Percentiles rank a stretch among this genome's conserved stretches.
These are phyloP conservation scores for Casuarius casuarius DNA, from an alignment of 2,113 vertebrate species.

Conservation along the genomic window DNA sequence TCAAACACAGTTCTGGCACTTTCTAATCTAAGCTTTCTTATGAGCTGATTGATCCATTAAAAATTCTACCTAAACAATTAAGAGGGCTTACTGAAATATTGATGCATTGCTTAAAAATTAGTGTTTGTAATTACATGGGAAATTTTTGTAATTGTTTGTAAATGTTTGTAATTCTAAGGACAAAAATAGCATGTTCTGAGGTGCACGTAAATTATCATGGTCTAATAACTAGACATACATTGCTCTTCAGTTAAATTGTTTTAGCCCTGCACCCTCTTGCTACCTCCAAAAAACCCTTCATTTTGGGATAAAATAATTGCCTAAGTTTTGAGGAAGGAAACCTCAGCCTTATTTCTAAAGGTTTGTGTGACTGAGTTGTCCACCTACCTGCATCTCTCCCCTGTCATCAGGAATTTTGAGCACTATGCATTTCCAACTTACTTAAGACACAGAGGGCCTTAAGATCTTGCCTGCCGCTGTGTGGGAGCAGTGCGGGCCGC, in stretches of 20 bases:
- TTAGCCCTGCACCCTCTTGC: background rate
- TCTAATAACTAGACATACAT: background rate
- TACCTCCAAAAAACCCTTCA: rapidly evolving
- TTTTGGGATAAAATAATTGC: background rate
- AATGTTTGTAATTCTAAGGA: background rate
- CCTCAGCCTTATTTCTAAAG: background rate
- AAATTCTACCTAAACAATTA: background rate
- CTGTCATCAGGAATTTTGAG: background rate
- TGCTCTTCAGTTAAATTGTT: background rate
- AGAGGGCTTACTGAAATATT: background rate
- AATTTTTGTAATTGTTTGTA: background rate
- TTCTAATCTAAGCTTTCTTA: background rate
- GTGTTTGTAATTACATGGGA: background rate
- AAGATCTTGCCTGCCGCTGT: rapidly evolving
- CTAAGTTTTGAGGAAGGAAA: background rate
- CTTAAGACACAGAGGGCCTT: background rate
- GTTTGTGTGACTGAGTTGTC: background rate
- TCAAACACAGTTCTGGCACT: background rate
- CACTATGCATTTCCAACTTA: background rate
- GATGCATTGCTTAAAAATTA: background rate
- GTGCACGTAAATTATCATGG: background rate
- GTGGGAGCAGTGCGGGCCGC: background rate
- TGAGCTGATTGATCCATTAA: background rate
- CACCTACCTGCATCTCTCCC: background rate
- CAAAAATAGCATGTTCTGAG: background rate